phyloP scores from a whole-genome alignment of 2,113 vertebrate genomes.

The Puntigrus tetrazona region DNA sequence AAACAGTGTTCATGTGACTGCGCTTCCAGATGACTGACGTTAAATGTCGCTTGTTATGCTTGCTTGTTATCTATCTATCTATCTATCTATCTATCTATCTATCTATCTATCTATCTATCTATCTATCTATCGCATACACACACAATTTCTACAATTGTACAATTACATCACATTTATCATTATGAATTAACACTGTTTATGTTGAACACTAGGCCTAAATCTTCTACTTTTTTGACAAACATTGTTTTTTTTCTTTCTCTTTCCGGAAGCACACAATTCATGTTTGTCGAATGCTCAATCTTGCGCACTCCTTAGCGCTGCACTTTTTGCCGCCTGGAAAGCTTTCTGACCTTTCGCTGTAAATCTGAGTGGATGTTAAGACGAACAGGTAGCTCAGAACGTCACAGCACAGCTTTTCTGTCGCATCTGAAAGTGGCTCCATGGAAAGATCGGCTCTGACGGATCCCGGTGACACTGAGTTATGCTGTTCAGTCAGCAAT shows the following conservation, averaged over 20 bases:
- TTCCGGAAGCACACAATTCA: too few relatives aligned
- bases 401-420: conserved; percentile 37
- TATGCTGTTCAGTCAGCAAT: conserved; percentile 35
- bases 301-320: neutral
- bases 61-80: too few relatives aligned
- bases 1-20: neutral
- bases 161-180: neutral
- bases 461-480: neutral
- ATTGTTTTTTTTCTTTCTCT: too few relatives aligned
- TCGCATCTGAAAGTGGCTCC: conserved; percentile 1
- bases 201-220: neutral
- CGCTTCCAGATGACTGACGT: neutral
- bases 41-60: conserved; percentile 1
- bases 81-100: too few relatives aligned
- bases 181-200: neutral
- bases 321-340: neutral
- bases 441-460: conserved; percentile 8
- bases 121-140: too few relatives aligned
- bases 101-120: too few relatives aligned
- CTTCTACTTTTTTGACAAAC: too few relatives aligned
- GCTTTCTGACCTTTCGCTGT: neutral
- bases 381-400: conserved; percentile 14
- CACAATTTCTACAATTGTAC: too few relatives aligned
- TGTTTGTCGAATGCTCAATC: neutral
- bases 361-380: neutral